Conservation (phyloP, 2,888 invertebrate species). For the Melipona beecheii region DNA sequence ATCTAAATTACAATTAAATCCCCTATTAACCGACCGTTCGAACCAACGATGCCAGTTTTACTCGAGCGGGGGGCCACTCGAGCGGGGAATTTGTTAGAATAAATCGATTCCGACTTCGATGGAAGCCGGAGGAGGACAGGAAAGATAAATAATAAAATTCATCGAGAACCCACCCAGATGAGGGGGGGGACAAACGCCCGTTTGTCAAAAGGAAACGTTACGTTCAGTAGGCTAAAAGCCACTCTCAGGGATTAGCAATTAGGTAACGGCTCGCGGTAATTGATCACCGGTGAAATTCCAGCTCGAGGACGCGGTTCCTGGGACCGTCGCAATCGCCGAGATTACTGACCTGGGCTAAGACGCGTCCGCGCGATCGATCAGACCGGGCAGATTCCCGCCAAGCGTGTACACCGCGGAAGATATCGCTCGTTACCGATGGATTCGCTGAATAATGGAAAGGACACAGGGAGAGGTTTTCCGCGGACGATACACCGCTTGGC, state of each 20-base stretch:
- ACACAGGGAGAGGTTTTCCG: no score
- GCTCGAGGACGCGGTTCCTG: constrained; percentile 34
- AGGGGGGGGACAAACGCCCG: constrained; percentile 24
- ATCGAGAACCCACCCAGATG: neutral
- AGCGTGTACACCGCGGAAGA: neutral
- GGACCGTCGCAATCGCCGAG: constrained; percentile 26
- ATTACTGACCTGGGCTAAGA: constrained; percentile 18
- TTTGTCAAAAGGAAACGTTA: constrained; percentile 49
- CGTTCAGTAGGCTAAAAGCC: constrained; percentile 45
- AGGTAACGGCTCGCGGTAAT: constrained; percentile 49
- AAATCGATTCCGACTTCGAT: neutral
- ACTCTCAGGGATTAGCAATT: constrained; percentile 58
- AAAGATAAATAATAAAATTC: constrained; percentile 8
- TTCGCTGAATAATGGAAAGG: no score
- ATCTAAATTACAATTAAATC: constrained; percentile 11
- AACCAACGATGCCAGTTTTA: neutral
- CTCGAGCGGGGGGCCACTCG: neutral
- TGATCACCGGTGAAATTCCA: constrained; percentile 63
- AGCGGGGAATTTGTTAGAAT: constrained; percentile 1
- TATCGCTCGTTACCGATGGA: neutral
- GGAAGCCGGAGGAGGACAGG: neutral
- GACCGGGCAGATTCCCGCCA: constrained; percentile 32
- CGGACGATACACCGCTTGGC: no score
- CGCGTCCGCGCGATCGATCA: constrained; percentile 36
- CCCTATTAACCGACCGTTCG: neutral